Evolutionary conservation across 2,797 vertebrate species (phyloP).

Genomic region (Schizopygopsis malacanthus): DNA sequence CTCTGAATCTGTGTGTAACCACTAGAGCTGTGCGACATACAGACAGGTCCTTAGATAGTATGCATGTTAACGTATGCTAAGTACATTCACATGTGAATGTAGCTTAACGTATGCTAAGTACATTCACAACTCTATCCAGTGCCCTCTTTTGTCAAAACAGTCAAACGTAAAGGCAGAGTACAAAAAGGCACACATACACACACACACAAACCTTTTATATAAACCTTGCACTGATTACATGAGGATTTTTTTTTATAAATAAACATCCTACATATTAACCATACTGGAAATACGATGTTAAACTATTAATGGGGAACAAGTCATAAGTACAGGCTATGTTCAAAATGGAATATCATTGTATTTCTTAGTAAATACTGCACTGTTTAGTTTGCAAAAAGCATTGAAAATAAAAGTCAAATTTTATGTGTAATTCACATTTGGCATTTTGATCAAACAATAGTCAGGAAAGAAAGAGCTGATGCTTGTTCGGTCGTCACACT

Average conservation of each 20-base stretch:
- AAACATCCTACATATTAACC: conserved; percentile 23
- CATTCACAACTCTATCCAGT: conserved; percentile 63
- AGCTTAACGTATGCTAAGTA: conserved; percentile 53
- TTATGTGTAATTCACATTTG: background rate
- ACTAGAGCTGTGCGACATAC: conserved; percentile 41
- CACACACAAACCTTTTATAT: background rate
- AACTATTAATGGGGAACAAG: background rate
- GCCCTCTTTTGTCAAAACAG: conserved; percentile 54
- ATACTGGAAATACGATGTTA: background rate
- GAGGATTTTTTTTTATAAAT: conserved; percentile 25
- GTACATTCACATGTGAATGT: conserved; percentile 62
- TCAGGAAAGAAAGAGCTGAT: background rate
- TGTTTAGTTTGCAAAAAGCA: background rate
- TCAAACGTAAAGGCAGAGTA: conserved; percentile 50
- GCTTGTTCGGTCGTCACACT: background rate
- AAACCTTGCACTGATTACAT: conserved; percentile 14
- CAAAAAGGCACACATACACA: conserved; percentile 46
- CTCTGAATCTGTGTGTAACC: conserved; percentile 38
- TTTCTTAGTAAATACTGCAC: background rate
- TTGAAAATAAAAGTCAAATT: background rate
- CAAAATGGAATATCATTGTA: background rate
- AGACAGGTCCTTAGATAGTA: conserved; percentile 52
- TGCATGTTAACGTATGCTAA: conserved; percentile 47
- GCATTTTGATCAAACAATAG: conserved; percentile 4
- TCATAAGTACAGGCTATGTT: background rate